phyloP scores from a whole-genome alignment of 2,113 vertebrate genomes.

The Benitochromis conjunctus region DNA sequence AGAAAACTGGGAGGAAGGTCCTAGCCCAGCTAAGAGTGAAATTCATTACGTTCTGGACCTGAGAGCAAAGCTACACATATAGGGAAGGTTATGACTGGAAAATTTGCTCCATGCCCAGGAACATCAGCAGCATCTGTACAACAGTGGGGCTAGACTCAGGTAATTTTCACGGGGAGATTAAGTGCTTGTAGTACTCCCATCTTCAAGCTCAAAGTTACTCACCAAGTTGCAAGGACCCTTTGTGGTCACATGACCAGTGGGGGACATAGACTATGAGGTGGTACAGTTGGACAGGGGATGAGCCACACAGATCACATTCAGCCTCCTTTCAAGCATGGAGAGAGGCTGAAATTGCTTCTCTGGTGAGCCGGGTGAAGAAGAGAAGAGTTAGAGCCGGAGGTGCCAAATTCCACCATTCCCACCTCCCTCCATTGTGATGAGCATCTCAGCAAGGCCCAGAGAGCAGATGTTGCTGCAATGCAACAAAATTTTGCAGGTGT shows the following conservation, averaged over 20 bases:
- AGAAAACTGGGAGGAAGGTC: no score
- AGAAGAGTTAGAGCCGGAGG: not conserved
- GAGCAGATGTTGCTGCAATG: not conserved
- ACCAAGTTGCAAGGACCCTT: not conserved
- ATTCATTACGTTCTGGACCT: no score
- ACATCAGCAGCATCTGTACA: no score
- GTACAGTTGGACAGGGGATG: not conserved
- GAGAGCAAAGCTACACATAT: no score
- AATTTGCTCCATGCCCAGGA: no score
- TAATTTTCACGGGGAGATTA: no score
- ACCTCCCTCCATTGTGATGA: not conserved
- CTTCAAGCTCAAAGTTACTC: not conserved
- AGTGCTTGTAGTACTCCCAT: not conserved
- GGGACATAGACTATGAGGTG: not conserved
- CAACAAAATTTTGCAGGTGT: not conserved
- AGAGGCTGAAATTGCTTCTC: not conserved
- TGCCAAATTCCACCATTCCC: not conserved
- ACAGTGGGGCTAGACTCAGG: no score
- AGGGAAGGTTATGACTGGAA: no score
- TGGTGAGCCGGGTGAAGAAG: not conserved
- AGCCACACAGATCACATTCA: not conserved
- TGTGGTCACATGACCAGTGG: not conserved
- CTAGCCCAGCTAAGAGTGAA: no score
- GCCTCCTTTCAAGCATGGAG: not conserved
- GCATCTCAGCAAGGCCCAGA: not conserved